Evolutionary conservation across 1,140 invertebrate genomes (phyloP), one percentile per base, ranked within the genome.

Genomic region (Magallana ariakensis): DNA sequence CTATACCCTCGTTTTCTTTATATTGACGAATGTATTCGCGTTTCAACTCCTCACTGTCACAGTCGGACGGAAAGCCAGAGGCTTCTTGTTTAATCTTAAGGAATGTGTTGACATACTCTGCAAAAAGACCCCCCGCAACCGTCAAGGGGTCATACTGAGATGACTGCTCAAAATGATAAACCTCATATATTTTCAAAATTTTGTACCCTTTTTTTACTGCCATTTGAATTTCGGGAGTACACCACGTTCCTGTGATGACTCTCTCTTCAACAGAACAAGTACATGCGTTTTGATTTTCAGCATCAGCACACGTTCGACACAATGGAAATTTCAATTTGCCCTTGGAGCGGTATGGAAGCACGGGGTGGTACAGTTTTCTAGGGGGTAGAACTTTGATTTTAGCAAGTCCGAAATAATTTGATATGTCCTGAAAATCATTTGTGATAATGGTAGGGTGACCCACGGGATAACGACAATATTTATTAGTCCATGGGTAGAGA

Each of bases 171-270:
- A 80, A 91, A 66, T 94, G 87, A 92, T 93, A 95, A 9, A 95
- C 33, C 33, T 33, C 33, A 33, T 33, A 33, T 33, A 33, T 33
- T 33, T 33, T 33, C 5, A 33, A 33, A 33, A 33, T 90, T 87
- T 89, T 89, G 82, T 95, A 95, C 0, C 93, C 94, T 70, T 86
- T 87, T 62, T 91, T 80, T 7, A 94, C 60, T 1, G 95, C 94
- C 86, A 93, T 92, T 60, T 85, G 53, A 7, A 95, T n/a, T 91
- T 95, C 94, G 55, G 93, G 90, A 26, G 90, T 88, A 0, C 93
- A 92, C 93, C 94, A 95, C 3, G 93, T 94, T 84, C 94, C 94
- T 1, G 83, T 91, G 16, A 95, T 88, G 3, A 85, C 75, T 46
- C 94, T 89, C 66, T 95, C 62, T 13, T 87, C 83, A 57, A 89